A percentile compares a stretch with the other conserved stretches of the same genome.
Evolutionary conservation across 1,140 invertebrate species (phyloP).

Genomic region (Heliconius eleuchia): DNA sequence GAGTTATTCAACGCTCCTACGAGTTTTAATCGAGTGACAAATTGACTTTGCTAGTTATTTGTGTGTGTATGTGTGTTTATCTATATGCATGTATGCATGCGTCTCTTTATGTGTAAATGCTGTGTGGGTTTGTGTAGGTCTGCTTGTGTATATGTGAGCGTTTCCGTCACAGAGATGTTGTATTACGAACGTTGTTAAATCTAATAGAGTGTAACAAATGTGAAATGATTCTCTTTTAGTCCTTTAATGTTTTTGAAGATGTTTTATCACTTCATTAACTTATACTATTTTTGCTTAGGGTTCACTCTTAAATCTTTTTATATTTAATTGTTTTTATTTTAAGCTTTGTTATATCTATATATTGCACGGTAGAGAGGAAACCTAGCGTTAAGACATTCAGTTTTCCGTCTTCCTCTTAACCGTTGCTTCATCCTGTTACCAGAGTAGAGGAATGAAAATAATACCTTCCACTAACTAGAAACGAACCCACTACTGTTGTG

Average conservation of each 20-base stretch:
- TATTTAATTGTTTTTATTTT: neutral
- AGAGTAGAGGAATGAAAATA: too few species aligned
- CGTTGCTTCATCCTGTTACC: too few species aligned
- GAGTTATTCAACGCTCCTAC: constrained; percentile 51
- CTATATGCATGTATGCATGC: neutral
- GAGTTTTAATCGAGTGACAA: constrained; percentile 60
- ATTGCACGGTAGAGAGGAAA: too few species aligned
- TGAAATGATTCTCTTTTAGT: constrained; percentile 14
- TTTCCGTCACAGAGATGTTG: constrained; percentile 38
- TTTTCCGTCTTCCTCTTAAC: too few species aligned
- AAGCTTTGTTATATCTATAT: too few species aligned
- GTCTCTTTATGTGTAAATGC: neutral
- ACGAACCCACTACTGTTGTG: too few species aligned
- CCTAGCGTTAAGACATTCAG: too few species aligned
- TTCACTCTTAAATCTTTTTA: neutral
- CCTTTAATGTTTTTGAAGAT: constrained; percentile 38
- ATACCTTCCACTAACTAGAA: too few species aligned
- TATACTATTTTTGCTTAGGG: neutral
- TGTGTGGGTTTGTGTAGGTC: neutral
- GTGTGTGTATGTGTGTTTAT: constrained; percentile 28
- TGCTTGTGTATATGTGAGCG: neutral
- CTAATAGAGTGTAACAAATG: constrained; percentile 38
- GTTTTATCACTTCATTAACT: constrained; percentile 20
- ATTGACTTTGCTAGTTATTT: constrained; percentile 56
- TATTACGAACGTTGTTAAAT: constrained; percentile 26